Conservation (phyloP, 2,797 vertebrate genomes). For the Coregonus suidteri region DNA sequence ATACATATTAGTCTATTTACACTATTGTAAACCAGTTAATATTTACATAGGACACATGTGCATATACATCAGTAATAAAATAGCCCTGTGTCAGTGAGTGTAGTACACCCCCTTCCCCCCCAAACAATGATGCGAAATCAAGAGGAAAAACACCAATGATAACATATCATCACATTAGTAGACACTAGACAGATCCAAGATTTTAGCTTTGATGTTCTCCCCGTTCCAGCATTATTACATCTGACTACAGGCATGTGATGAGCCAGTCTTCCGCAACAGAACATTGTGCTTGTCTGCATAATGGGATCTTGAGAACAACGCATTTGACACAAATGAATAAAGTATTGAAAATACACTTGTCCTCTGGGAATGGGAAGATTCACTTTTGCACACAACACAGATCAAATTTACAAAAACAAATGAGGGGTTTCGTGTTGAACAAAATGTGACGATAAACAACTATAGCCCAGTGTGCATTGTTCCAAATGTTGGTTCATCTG, state of each 20-base stretch:
- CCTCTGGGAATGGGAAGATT: background rate
- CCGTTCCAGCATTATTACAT: background rate
- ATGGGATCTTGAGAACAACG: background rate
- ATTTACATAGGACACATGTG: background rate
- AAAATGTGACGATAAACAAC: background rate
- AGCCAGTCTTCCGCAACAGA: background rate
- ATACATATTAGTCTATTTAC: background rate
- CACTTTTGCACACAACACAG: background rate
- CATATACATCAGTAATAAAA: background rate
- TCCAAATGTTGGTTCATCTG: background rate
- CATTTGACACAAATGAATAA: background rate
- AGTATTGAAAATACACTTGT: no score
- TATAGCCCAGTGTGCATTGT: background rate
- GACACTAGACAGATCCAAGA: background rate
- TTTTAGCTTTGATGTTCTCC: background rate
- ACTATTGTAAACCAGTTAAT: no score
- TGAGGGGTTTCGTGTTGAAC: background rate
- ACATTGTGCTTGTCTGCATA: background rate
- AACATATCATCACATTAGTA: background rate
- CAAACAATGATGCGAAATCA: background rate
- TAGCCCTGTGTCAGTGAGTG: no score
- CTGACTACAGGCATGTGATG: background rate
- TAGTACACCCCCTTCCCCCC: no score
- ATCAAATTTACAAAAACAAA: background rate
- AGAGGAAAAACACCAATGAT: background rate